Conservation (phyloP, 2,888 invertebrate species). For the Smittia sp. region DNA sequence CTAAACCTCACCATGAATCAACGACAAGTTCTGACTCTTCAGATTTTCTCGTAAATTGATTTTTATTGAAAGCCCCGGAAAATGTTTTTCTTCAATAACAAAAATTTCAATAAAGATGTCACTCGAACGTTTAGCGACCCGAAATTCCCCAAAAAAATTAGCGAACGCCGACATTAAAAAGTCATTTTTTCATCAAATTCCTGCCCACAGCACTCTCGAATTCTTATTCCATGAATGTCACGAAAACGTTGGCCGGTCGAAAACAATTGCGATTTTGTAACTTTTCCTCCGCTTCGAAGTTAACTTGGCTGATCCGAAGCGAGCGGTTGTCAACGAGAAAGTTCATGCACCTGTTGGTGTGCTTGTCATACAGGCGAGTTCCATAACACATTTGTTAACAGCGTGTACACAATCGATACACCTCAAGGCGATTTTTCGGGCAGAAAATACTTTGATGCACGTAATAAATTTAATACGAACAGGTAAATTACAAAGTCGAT, state of each 20-base stretch:
- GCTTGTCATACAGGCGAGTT: not conserved
- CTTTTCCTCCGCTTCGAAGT: not conserved
- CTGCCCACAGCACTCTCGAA: not conserved
- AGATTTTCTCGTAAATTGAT: no score
- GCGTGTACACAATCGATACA: not conserved
- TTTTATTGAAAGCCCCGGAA: no score
- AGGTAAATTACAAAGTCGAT: conserved; percentile 12
- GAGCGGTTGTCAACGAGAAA: not conserved
- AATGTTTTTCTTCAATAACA: no score
- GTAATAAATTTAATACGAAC: conserved; percentile 8
- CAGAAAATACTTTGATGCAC: not conserved
- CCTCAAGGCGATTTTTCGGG: conserved; percentile 7
- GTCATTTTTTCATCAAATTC: not conserved
- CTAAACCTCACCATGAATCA: no score
- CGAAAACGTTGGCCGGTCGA: not conserved
- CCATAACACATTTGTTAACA: conserved; percentile 17
- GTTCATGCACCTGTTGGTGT: conserved; percentile 18
- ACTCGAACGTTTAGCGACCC: no score
- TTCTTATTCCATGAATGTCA: conserved; percentile 1
- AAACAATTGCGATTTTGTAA: not conserved
- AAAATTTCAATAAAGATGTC: no score
- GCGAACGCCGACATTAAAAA: not conserved
- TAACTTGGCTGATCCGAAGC: not conserved
- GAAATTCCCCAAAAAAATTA: no score
- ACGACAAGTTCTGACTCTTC: no score